Evolutionary conservation across 2,888 invertebrate species (phyloP).

Genomic region (Nephrotoma appendiculata): DNA sequence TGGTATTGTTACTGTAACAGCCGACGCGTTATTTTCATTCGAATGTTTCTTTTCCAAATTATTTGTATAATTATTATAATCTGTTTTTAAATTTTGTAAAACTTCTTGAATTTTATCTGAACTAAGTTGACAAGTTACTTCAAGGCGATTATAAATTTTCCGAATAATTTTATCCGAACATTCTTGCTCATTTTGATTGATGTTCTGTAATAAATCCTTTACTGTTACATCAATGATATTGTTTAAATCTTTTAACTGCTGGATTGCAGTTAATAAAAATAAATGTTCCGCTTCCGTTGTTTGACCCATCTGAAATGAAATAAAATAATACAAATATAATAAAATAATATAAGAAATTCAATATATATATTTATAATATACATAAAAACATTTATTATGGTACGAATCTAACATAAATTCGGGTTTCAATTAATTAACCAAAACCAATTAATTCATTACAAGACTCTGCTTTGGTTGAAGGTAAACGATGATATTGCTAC

Average conservation of each 20-base stretch:
- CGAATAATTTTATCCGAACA: background rate
- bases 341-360: background rate
- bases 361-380: too few species aligned
- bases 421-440: too few species aligned
- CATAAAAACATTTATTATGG: too few species aligned
- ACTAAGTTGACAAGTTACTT: constrained; percentile 1
- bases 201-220: background rate
- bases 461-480: too few species aligned
- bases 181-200: background rate
- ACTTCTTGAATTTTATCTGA: background rate
- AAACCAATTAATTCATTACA: too few species aligned
- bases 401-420: too few species aligned
- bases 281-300: background rate
- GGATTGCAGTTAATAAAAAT: background rate
- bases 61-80: background rate
- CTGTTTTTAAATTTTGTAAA: background rate
- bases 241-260: background rate
- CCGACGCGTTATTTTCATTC: background rate
- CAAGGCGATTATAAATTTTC: background rate
- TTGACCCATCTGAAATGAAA: background rate
- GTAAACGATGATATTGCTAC: too few species aligned
- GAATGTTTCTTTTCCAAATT: background rate
- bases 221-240: background rate
- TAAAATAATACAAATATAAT: background rate
- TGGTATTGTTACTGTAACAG: background rate